A percentile compares a stretch with the other conserved stretches of the same genome.
phyloP scores from a whole-genome alignment of 2,797 vertebrate genomes.

The Rhabdophis nuchalis region DNA sequence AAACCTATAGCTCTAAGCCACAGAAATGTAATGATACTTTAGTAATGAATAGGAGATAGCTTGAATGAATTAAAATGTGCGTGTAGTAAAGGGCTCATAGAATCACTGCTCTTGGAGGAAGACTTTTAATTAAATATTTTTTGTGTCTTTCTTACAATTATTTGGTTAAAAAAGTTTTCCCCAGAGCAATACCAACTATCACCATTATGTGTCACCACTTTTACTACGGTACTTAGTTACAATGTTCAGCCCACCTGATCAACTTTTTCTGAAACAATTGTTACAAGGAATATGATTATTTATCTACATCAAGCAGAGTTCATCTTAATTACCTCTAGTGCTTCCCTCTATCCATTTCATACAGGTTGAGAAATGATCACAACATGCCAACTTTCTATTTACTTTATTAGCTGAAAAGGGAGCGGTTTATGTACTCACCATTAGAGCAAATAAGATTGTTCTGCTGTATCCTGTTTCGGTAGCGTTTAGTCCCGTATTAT shows the following conservation, averaged over 20 bases:
- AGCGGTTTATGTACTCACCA: constrained; percentile 42
- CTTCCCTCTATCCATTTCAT: background rate
- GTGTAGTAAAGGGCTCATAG: background rate
- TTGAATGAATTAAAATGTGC: background rate
- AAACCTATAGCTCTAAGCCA: background rate
- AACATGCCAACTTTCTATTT: constrained; percentile 9
- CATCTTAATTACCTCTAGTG: constrained; percentile 20
- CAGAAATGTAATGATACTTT: background rate
- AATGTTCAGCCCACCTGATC: background rate
- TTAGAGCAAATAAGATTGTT: constrained; percentile 43
- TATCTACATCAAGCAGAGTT: constrained; percentile 12
- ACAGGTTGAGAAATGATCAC: background rate
- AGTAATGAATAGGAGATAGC: background rate
- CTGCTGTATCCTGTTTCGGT: constrained; percentile 44
- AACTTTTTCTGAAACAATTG: background rate
- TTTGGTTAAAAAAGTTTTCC: background rate
- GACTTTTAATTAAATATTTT: background rate
- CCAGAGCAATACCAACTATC: background rate
- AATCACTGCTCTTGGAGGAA: background rate
- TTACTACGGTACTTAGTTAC: background rate
- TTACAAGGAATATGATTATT: background rate
- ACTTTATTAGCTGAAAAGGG: constrained; percentile 40
- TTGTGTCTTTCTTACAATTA: background rate
- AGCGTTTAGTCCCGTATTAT: background rate
- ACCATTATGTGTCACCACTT: background rate